Percentiles rank a stretch among this genome's conserved stretches.
These are phyloP conservation scores for Fragum whitleyi DNA, from an alignment of 2,888 invertebrate genomes.

Conservation along the genomic window DNA sequence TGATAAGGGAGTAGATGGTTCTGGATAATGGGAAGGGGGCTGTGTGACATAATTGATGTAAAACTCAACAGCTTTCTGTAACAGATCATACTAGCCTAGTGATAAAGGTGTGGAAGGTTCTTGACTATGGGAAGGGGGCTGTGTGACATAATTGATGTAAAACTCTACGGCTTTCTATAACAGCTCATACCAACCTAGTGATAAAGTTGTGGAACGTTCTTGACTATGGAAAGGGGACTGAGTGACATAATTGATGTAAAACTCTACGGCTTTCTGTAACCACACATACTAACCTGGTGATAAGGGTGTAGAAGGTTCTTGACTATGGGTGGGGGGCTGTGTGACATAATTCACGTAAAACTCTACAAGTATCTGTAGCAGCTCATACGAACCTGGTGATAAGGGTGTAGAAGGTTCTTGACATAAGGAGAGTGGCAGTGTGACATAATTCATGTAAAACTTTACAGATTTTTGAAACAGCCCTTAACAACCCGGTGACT, in stretches of 20 bases:
- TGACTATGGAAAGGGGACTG: conserved; percentile 71
- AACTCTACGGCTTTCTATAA: conserved; percentile 92
- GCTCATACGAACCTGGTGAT: conserved; percentile 73
- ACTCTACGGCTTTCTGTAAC: conserved; percentile 92
- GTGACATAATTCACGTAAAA: too few relatives aligned
- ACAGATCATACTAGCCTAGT: conserved; percentile 72
- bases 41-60: too few relatives aligned
- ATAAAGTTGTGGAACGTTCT: conserved; percentile 62
- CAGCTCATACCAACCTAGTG: conserved; percentile 88
- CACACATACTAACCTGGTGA: conserved; percentile 90
- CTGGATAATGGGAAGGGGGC: too few relatives aligned
- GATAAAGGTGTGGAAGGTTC: conserved; percentile 65
- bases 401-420: conserved; percentile 61
- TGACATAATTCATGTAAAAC: conserved; percentile 89
- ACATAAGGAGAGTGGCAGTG: conserved; percentile 73
- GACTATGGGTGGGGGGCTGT: too few relatives aligned
- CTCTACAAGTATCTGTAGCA: too few relatives aligned
- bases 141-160: conserved; percentile 88
- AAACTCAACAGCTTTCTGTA: too few relatives aligned
- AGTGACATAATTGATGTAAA: conserved; percentile 88
- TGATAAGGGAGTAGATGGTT: too few relatives aligned
- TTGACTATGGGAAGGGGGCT: conserved; percentile 68
- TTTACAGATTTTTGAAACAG: conserved; percentile 92
- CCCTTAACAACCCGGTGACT: conserved; percentile 87
- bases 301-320: too few relatives aligned